phyloP scores from a whole-genome alignment of 2,888 invertebrate species.

The Trisateles emortualis region DNA sequence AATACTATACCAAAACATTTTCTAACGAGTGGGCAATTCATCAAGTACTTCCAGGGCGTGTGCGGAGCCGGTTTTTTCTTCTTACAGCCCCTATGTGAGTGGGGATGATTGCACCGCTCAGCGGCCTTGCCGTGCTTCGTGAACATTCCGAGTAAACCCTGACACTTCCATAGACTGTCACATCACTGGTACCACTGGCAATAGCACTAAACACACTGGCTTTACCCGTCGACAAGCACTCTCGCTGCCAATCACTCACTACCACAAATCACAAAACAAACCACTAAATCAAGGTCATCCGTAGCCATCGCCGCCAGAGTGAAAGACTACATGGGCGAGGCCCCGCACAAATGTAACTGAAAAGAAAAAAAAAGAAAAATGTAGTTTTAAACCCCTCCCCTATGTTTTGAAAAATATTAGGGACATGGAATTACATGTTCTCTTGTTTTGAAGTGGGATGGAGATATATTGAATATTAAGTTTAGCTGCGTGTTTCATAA shows the following conservation, averaged over 20 bases:
- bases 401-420: conserved; percentile 46
- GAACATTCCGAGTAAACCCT: conserved; percentile 82
- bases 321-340: conserved; percentile 67
- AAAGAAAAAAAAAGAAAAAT: conserved; percentile 83
- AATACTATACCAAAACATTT: conserved; percentile 87
- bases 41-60: conserved; percentile 87
- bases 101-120: conserved; percentile 80
- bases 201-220: conserved; percentile 66
- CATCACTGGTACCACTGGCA: conserved; percentile 75
- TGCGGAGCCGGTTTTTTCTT: conserved; percentile 84
- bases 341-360: conserved; percentile 79
- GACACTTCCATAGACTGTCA: conserved; percentile 82
- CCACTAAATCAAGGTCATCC: conserved; percentile 77
- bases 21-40: conserved; percentile 88
- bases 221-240: conserved; percentile 49
- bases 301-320: conserved; percentile 76
- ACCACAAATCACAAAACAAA: conserved; percentile 70
- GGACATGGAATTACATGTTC: conserved; percentile 45
- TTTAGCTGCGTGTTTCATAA: conserved; percentile 53
- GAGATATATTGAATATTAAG: conserved; percentile 54
- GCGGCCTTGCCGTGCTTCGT: conserved; percentile 83
- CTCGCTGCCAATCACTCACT: conserved; percentile 65
- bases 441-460: conserved; percentile 44
- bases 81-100: conserved; percentile 80
- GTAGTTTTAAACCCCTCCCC: conserved; percentile 60